phyloP scores from a whole-genome alignment of 1,140 invertebrate species.

The Lerema accius region DNA sequence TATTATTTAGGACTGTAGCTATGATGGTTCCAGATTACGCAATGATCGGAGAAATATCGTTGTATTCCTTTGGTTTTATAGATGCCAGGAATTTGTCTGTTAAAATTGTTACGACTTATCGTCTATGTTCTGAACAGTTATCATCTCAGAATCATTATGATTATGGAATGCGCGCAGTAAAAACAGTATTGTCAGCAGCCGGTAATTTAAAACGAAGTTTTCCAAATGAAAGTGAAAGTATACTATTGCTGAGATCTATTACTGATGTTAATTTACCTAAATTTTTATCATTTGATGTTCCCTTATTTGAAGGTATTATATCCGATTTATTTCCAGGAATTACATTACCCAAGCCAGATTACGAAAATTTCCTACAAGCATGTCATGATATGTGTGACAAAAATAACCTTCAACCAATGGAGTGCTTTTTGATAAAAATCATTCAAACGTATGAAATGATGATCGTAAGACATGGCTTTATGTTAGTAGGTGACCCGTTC shows the following conservation, averaged over 20 bases:
- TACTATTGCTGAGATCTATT: conserved; percentile 91
- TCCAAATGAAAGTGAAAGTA: conserved; percentile 91
- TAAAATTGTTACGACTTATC: conserved; percentile 96
- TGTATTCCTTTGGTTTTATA: conserved; percentile 96
- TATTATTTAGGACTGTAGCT: conserved; percentile 93
- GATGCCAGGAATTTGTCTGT: conserved; percentile 92
- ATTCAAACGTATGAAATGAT: conserved; percentile 96
- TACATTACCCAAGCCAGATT: conserved; percentile 88
- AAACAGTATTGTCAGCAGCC: too few relatives aligned
- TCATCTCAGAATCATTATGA: too few relatives aligned
- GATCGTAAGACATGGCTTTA: conserved; percentile 96
- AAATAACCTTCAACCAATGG: conserved; percentile 89
- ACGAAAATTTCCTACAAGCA: conserved; percentile 85
- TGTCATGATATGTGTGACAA: conserved; percentile 82
- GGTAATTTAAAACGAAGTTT: conserved; percentile 93
- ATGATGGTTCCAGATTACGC: conserved; percentile 98
- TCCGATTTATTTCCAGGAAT: conserved; percentile 95
- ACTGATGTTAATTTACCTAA: conserved; percentile 97
- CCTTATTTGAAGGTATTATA: conserved; percentile 95
- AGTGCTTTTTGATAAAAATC: conserved; percentile 89
- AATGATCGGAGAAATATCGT: conserved; percentile 95
- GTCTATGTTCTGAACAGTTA: too few relatives aligned
- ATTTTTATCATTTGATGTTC: conserved; percentile 94
- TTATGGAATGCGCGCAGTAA: too few relatives aligned
- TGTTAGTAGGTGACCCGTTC: conserved; percentile 95